Evolutionary conservation across 2,888 invertebrate genomes (phyloP), one percentile per base, ranked within the genome.

Genomic region (Leptogaster cylindrica): DNA sequence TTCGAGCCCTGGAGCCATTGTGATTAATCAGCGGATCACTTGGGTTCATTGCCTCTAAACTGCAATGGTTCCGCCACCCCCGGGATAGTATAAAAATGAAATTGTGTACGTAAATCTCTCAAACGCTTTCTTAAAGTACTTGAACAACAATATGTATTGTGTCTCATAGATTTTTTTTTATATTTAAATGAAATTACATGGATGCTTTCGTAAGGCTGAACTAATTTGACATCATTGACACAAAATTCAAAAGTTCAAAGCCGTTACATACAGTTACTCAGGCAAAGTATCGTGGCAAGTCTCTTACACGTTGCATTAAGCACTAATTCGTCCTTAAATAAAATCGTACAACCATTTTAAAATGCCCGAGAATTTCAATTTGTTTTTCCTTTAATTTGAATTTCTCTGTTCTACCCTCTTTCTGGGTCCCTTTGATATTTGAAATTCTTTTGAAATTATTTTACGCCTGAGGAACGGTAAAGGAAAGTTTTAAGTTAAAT

Each of bases 271-370:
- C 3, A 25, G 23, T 20, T 25, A 25, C 46, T 20, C 23, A 3
- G 25, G 46, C 16, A 2, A n/a, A 36, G 8, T 36, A 14, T 55
- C 36, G 23, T 36, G 55, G 23, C 55, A 55, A 8, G 23, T 55
- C n/a, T n/a, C 39, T 55, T 55, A 55, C 55, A 55, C 55, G 55
- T 55, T 55, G 55, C 55, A 55, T 55, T 55, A 55, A 55, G 55
- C 55, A 36, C 31, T 55, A 55, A 55, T 55, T 36, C 23, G 36
- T 18, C 55, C 55, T 55, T 55, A 20, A 52, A 16, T 31, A 36
- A 23, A 55, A 55, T 55, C 55, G 39, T 12, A 39, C 36, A 55
- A 52, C 31, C 52, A 52, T 52, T 52, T 52, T 52, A 31, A 52
- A 52, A 55, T 55, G 33, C 36, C 16, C 12, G 55, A 20, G 55